These are phyloP conservation scores for Sicus ferrugineus DNA, from an alignment of 2,888 invertebrate species.

Conservation along the genomic window DNA sequence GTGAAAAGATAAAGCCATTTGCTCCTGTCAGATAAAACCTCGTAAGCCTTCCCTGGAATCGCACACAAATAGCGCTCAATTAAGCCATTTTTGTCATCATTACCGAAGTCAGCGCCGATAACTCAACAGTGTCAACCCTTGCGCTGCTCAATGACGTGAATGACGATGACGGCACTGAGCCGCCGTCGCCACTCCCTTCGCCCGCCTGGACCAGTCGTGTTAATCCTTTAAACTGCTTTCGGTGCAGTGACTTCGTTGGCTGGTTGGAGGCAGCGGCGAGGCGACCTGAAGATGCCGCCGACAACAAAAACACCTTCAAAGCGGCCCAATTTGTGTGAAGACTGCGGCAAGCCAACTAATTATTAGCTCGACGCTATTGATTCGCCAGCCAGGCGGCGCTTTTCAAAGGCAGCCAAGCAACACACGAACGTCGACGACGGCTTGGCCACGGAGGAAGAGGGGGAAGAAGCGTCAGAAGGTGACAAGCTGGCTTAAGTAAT, in stretches of 20 bases:
- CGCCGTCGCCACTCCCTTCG: too few relatives aligned
- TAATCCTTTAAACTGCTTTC: slow-evolving; percentile 12
- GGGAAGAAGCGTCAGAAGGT: neutral
- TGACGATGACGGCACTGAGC: neutral
- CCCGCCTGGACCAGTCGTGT: neutral
- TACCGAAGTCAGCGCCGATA: neutral
- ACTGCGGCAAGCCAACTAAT: slow-evolving; percentile 24
- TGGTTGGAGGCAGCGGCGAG: too few relatives aligned
- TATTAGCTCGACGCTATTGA: neutral
- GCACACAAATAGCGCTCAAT: slow-evolving; percentile 9
- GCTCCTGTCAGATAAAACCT: too few relatives aligned
- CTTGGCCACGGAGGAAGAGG: too few relatives aligned
- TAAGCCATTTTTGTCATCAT: slow-evolving; percentile 1
- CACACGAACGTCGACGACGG: neutral
- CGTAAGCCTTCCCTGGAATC: too few relatives aligned
- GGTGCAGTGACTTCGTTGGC: neutral
- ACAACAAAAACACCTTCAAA: slow-evolving; percentile 15
- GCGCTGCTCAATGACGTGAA: neutral
- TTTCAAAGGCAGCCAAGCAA: neutral
- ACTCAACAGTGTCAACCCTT: slow-evolving; percentile 2
- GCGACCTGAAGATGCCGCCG: neutral
- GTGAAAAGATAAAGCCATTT: too few relatives aligned
- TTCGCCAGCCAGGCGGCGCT: slow-evolving; percentile 7
- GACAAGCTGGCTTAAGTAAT: neutral
- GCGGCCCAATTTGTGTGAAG: slow-evolving; percentile 5